phyloP scores from a whole-genome alignment of 2,888 invertebrate species.

The Gerris lacustris region DNA sequence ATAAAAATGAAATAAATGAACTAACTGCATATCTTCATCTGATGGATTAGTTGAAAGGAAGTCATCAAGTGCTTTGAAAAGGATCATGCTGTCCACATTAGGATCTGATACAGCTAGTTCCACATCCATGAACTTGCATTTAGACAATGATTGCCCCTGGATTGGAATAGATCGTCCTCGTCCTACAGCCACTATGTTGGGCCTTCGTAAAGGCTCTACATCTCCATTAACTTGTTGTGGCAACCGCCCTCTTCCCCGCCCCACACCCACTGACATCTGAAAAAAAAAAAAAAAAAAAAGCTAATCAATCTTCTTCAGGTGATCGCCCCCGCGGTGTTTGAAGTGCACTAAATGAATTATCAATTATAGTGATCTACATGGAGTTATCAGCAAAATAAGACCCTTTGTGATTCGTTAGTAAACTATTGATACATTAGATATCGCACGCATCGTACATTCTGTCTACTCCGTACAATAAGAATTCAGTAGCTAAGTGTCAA shows the following conservation, averaged over 20 bases:
- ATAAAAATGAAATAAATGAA: not conserved
- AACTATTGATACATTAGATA: no score
- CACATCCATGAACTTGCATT: not conserved
- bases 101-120: not conserved
- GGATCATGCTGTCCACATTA: not conserved
- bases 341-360: no score
- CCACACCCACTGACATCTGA: not conserved
- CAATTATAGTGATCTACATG: no score
- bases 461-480: no score
- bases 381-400: no score
- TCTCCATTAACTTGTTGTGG: not conserved
- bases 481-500: no score
- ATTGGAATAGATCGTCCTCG: not conserved
- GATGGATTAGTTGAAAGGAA: not conserved
- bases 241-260: not conserved
- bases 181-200: not conserved
- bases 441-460: no score
- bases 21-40: not conserved
- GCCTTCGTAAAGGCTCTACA: not conserved
- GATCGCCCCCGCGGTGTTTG: no score
- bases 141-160: not conserved
- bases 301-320: no score
- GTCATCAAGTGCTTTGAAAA: not conserved
- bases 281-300: not conserved
- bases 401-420: no score